phyloP scores from a whole-genome alignment of 2,113 vertebrate species.

The Athene cunicularia region DNA sequence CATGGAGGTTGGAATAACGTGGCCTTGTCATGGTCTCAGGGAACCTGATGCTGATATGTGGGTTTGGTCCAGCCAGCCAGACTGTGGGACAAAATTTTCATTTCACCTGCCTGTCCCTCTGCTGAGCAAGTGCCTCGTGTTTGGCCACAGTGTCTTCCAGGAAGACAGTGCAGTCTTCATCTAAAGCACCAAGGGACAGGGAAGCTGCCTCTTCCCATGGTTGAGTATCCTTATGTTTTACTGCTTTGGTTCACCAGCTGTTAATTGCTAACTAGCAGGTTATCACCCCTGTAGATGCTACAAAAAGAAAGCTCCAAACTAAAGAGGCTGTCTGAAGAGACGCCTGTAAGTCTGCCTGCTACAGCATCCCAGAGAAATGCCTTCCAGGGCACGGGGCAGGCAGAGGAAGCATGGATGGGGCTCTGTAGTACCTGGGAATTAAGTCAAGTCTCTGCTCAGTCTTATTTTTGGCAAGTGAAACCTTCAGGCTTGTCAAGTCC shows the following conservation, averaged over 20 bases:
- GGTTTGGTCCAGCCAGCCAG: background rate
- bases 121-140: fast-evolving
- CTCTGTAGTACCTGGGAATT: background rate
- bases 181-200: background rate
- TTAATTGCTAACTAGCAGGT: background rate
- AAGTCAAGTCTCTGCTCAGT: background rate
- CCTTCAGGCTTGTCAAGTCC: background rate
- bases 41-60: background rate
- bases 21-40: background rate
- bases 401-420: fast-evolving
- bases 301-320: background rate
- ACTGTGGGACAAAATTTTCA: background rate
- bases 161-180: background rate
- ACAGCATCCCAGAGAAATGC: background rate
- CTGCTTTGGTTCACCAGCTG: background rate
- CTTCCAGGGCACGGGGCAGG: background rate
- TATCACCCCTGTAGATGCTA: background rate
- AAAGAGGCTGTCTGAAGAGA: background rate
- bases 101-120: background rate
- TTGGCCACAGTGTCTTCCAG: background rate
- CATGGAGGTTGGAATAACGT: fast-evolving
- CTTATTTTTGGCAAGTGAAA: background rate
- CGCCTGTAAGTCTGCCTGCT: background rate
- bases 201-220: background rate
- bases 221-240: background rate